Percentiles rank a stretch among this genome's conserved stretches.
phyloP scores from a whole-genome alignment of 1,140 invertebrate genomes.

The silkworm (Bombyx mori) region DNA sequence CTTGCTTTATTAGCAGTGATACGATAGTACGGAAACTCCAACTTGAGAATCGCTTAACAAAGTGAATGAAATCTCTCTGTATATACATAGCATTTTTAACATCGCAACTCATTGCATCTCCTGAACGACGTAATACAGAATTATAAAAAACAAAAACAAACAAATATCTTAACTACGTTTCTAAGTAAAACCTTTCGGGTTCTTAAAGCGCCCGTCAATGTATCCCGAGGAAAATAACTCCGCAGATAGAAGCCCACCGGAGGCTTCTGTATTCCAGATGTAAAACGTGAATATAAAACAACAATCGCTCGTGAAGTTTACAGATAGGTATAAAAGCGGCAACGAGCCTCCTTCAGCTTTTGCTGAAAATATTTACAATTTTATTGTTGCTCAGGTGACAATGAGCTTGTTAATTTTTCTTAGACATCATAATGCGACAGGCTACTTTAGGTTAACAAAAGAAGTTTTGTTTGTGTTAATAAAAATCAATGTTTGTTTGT shows the following conservation, averaged over 20 bases:
- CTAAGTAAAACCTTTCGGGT: neutral
- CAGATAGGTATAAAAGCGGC: constrained; percentile 15
- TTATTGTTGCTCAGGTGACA: constrained; percentile 16
- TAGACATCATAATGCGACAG: neutral
- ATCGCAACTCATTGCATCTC: no score
- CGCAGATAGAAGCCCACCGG: neutral
- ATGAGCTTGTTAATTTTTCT: constrained; percentile 7
- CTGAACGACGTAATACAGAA: neutral
- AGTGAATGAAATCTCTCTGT: no score
- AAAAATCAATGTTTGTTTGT: no score
- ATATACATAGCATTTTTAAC: no score
- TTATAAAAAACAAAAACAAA: neutral
- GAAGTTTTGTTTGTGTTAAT: no score
- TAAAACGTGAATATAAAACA: constrained; percentile 8
- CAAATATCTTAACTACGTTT: neutral
- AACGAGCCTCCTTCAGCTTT: constrained; percentile 8
- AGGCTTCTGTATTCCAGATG: neutral
- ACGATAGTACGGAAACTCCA: no score
- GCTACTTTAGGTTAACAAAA: neutral
- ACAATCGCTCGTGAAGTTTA: constrained; percentile 16
- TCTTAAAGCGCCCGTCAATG: neutral
- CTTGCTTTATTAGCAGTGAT: no score
- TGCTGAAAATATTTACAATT: constrained; percentile 19
- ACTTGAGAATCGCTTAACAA: no score
- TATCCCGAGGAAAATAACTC: constrained; percentile 1